Evolutionary conservation across 1,140 invertebrate species (phyloP).

Genomic region (Bombus waltoni): DNA sequence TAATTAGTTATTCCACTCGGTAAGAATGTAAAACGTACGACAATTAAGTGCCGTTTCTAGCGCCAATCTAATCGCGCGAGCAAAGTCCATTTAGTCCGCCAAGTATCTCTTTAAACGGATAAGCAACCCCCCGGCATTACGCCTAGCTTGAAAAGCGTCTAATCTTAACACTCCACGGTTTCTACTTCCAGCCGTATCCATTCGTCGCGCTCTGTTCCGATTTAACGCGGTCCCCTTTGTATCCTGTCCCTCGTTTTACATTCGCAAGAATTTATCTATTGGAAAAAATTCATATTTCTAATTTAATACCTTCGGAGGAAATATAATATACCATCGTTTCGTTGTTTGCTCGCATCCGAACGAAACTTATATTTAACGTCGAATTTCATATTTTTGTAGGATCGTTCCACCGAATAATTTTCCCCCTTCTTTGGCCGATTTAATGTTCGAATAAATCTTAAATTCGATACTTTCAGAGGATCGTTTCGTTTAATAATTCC

Average conservation of each 20-base stretch:
- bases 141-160: constrained; percentile 27
- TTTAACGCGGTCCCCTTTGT: not conserved
- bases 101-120: constrained; percentile 48
- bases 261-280: not conserved
- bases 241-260: too few relatives aligned
- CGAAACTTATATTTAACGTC: too few relatives aligned
- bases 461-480: too few relatives aligned
- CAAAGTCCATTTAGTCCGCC: constrained; percentile 40
- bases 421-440: too few relatives aligned
- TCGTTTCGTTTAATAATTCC: too few relatives aligned
- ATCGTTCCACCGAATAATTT: too few relatives aligned
- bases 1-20: constrained; percentile 25
- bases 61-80: constrained; percentile 41
- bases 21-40: constrained; percentile 1
- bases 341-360: too few relatives aligned
- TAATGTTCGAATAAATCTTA: too few relatives aligned
- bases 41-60: constrained; percentile 37
- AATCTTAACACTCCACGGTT: constrained; percentile 29
- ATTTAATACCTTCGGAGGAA: not conserved
- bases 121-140: constrained; percentile 24
- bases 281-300: not conserved
- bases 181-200: not conserved
- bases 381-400: too few relatives aligned
- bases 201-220: not conserved
- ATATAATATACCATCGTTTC: too few relatives aligned